Percentiles rank a stretch among this genome's conserved stretches.
Conservation (phyloP, 2,797 vertebrate species). For the Eleutherodactylus coqui region DNA sequence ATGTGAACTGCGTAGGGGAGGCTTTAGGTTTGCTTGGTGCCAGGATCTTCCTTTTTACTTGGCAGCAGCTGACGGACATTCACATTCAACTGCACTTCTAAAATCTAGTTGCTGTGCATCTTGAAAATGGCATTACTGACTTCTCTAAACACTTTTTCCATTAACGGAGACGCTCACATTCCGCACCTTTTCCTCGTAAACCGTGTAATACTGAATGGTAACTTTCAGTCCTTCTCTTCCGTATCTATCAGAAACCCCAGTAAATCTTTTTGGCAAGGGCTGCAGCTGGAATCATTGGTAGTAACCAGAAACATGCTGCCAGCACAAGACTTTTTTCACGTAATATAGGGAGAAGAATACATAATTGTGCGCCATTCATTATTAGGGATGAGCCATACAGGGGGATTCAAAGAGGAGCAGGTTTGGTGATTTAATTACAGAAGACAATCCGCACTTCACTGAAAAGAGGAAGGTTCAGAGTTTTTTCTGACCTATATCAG, state of each 20-base stretch:
- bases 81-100: neutral
- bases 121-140: too few relatives aligned
- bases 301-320: neutral
- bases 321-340: neutral
- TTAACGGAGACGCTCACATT: conserved; percentile 15
- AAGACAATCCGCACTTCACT: too few relatives aligned
- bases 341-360: neutral
- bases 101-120: conserved; percentile 13
- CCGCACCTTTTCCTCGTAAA: neutral
- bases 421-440: too few relatives aligned
- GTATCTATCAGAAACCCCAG: neutral
- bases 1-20: neutral
- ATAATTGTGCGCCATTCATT: neutral
- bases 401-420: too few relatives aligned
- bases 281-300: neutral
- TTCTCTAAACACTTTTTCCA: conserved; percentile 5
- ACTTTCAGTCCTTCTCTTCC: neutral
- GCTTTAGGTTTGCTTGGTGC: neutral
- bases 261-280: neutral
- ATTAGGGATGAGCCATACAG: too few relatives aligned
- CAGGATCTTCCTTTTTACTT: neutral
- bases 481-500: too few relatives aligned
- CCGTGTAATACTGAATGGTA: neutral
- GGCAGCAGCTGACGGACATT: neutral
- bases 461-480: too few relatives aligned